A percentile compares a stretch with the other conserved stretches of the same genome.
These are phyloP conservation scores for Ennomos fuscantarius DNA, from an alignment of 2,888 invertebrate species.

Conservation along the genomic window DNA sequence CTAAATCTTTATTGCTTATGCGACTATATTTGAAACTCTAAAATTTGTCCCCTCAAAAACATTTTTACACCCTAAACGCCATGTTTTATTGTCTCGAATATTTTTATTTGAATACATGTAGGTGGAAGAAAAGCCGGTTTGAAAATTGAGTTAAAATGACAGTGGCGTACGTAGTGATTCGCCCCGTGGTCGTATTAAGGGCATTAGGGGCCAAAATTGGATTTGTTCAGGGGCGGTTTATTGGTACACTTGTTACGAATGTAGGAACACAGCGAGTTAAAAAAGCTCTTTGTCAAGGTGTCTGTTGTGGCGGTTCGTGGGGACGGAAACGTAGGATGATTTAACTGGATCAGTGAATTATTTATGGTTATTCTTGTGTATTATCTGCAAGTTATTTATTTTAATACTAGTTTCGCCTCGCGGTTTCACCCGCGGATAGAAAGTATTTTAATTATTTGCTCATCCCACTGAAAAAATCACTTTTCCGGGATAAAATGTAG, in stretches of 20 bases:
- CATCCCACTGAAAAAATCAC: no score
- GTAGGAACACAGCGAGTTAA: slow-evolving; percentile 66
- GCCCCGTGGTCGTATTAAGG: slow-evolving; percentile 81
- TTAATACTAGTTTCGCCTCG: no score
- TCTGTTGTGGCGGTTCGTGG: slow-evolving; percentile 43
- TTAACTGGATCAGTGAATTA: slow-evolving; percentile 39
- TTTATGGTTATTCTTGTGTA: slow-evolving; percentile 32
- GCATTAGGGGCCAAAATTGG: slow-evolving; percentile 83
- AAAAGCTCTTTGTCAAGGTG: slow-evolving; percentile 61
- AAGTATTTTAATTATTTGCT: no score
- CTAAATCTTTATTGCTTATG: slow-evolving; percentile 72
- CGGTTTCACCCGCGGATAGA: no score
- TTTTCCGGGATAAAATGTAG: no score
- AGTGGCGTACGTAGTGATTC: slow-evolving; percentile 83
- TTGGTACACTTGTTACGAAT: slow-evolving; percentile 83
- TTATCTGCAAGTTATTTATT: slow-evolving; percentile 20
- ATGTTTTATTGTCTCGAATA: slow-evolving; percentile 78
- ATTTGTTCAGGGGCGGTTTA: slow-evolving; percentile 80
- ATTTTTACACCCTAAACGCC: slow-evolving; percentile 75
- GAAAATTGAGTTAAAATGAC: slow-evolving; percentile 85
- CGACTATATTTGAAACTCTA: slow-evolving; percentile 70
- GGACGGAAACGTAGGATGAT: slow-evolving; percentile 39
- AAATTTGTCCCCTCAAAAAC: slow-evolving; percentile 62
- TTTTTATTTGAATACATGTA: slow-evolving; percentile 71
- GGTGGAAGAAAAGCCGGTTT: slow-evolving; percentile 52